phyloP scores from a whole-genome alignment of 2,113 vertebrate species.

The Ia io region DNA sequence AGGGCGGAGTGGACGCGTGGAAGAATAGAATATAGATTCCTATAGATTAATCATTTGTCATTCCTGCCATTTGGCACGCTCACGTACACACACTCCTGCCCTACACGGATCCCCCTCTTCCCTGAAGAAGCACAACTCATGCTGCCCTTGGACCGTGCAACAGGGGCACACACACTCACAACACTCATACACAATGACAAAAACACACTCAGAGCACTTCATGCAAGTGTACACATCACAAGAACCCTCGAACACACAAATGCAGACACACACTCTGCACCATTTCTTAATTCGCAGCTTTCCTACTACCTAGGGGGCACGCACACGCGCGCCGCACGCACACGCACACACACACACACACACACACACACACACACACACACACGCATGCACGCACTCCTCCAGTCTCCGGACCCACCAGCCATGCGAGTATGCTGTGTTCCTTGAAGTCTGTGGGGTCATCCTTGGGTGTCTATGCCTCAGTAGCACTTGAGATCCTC shows the following conservation, averaged over 20 bases:
- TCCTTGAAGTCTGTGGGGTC: background rate
- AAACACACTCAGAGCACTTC: background rate
- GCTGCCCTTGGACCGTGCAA: constrained; percentile 22
- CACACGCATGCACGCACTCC: background rate
- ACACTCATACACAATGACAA: background rate
- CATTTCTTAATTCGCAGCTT: background rate
- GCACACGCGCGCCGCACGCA: background rate
- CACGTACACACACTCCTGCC: background rate
- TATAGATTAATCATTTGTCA: constrained; percentile 80
- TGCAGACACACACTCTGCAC: background rate
- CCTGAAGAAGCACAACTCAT: background rate
- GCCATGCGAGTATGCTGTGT: background rate
- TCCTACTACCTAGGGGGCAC: background rate
- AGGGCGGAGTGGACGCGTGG: constrained; percentile 68
- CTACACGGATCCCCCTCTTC: background rate
- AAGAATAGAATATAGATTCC: constrained; percentile 79
- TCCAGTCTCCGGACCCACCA: background rate
- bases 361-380: background rate
- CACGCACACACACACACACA: background rate
- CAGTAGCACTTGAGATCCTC: background rate
- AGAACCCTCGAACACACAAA: background rate
- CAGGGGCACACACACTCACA: background rate
- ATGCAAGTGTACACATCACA: background rate
- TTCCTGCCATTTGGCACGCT: constrained; percentile 49
- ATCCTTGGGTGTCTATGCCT: background rate